phyloP scores from a whole-genome alignment of 2,113 vertebrate species.

The Epinephelus fuscoguttatus region DNA sequence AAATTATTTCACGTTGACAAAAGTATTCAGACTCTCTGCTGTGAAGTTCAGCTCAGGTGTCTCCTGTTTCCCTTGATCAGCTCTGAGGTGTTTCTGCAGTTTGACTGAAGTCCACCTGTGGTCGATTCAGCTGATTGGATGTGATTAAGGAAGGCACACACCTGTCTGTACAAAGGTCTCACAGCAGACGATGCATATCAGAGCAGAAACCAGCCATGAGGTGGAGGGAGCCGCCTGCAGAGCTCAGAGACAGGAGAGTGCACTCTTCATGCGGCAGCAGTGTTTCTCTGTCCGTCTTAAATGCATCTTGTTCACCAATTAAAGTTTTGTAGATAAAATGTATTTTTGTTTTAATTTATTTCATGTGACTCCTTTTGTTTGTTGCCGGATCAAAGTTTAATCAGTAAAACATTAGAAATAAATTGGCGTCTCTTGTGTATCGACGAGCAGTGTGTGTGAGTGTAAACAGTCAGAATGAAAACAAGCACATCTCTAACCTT shows the following conservation, averaged over 20 bases:
- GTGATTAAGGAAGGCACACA: background rate
- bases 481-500: slow-evolving; percentile 16
- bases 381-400: background rate
- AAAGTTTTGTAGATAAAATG: too few species aligned
- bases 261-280: too few species aligned
- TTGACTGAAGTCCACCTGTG: background rate
- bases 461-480: background rate
- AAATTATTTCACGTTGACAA: background rate
- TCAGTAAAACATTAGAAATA: background rate
- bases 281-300: too few species aligned
- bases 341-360: too few species aligned
- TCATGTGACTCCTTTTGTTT: too few species aligned
- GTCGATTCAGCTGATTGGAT: background rate
- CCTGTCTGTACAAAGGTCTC: too few species aligned
- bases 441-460: background rate
- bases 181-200: too few species aligned
- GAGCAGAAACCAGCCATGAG: too few species aligned
- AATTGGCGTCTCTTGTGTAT: background rate
- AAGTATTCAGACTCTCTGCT: background rate
- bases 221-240: too few species aligned
- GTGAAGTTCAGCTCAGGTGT: background rate
- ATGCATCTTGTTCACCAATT: too few species aligned
- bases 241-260: too few species aligned
- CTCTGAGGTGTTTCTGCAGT: background rate
- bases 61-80: background rate